Base-by-base conservation (phyloP, 2,797 vertebrate species). In the Martes flavigula region DNA sequence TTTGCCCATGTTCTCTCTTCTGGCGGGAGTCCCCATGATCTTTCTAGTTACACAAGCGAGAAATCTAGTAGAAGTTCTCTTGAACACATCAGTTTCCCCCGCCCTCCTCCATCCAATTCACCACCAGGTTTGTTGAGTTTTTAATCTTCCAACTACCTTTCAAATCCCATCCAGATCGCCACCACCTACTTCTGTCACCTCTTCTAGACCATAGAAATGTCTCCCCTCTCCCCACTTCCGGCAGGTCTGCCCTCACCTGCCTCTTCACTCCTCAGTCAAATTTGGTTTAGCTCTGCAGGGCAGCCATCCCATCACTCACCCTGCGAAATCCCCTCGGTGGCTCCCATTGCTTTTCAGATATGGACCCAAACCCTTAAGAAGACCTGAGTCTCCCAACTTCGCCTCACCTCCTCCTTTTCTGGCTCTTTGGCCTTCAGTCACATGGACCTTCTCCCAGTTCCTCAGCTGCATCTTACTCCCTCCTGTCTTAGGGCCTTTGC, bases 11-110 rank as follows among this genome's bases (percentile, higher is more conserved):
- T 88, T 60, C 38, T 73, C 21, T 77, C 25, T 56, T 12, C 35
- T 46, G 4, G 30, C 0, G 1, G 82, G 73, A 54, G 38, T 7
- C 23, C 70, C 68, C 46, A 13, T 2, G 0, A 7, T 8, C 51
- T 6, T 3, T 40, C 17, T 66, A 35, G 14, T 51, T 60, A 25
- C 30, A 15, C n/a, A 43, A 35, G 40, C 25, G 25, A 66, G 48
- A 72, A 48, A 40, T 38, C 32, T 7, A 9, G 35, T 7, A 13
- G 32, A 32, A 1, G 3, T 73, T 30, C 7, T 48, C n/a, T 77
- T 48, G 46, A 51, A 48, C 17, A 20, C 54, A 21, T 46, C 27
- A 7, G 32, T 81, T 70, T 25, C 54, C 73, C 35, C 72, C 13
- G 23, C 14, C 48, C 35, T 35, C 66, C 27, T 72, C n/a, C 38